These are phyloP conservation scores for Steatornis caripensis DNA, from an alignment of 2,113 vertebrate species.

Conservation along the genomic window DNA sequence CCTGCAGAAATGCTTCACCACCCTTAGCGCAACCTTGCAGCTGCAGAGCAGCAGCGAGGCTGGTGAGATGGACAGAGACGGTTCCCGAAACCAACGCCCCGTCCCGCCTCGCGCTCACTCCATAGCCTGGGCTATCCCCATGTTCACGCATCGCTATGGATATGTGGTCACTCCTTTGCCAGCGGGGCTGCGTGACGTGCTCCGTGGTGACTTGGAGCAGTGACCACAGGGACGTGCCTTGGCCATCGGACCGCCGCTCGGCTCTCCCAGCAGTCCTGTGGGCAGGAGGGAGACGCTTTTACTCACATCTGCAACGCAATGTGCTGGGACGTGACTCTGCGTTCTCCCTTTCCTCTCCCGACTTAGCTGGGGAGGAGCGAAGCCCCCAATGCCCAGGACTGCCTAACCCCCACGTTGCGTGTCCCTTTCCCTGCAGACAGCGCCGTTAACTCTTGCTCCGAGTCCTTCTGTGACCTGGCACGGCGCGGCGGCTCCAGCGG, in stretches of 20 bases:
- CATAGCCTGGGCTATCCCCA: rapidly evolving
- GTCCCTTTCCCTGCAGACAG: slow-evolving; percentile 71
- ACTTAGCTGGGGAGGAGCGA: no score
- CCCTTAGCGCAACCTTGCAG: rapidly evolving
- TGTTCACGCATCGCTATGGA: neutral
- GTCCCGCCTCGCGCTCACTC: rapidly evolving
- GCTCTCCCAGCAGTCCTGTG: rapidly evolving
- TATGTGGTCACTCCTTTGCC: rapidly evolving
- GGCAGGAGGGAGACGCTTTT: neutral
- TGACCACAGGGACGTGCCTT: neutral
- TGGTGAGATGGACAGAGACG: rapidly evolving
- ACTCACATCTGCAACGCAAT: rapidly evolving
- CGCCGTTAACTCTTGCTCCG: slow-evolving; percentile 82
- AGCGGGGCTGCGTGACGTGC: neutral
- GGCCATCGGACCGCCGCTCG: rapidly evolving
- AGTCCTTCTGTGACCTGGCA: slow-evolving; percentile 82
- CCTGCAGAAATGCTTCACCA: neutral
- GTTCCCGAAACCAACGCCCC: neutral
- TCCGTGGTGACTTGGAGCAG: rapidly evolving
- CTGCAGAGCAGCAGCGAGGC: neutral
- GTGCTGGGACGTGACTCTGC: rapidly evolving
- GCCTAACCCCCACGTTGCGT: rapidly evolving
- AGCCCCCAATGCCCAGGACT: no score
- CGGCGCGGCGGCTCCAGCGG: slow-evolving; percentile 60
- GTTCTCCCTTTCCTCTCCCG: no score